phyloP scores from a whole-genome alignment of 2,888 invertebrate genomes.

The Himalopsyche anomala region DNA sequence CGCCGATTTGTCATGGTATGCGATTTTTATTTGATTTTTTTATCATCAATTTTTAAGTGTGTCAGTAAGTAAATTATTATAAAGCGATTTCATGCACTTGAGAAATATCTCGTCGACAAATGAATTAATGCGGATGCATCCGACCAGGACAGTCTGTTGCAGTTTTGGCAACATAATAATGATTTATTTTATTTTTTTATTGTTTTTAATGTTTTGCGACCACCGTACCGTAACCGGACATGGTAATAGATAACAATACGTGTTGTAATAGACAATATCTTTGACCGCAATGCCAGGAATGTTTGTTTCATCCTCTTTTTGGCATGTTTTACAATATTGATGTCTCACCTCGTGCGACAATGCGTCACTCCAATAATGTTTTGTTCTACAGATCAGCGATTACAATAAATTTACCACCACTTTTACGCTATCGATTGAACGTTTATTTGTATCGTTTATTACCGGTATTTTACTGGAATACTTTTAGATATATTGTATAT shows the following conservation, averaged over 20 bases:
- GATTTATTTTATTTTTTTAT: not conserved
- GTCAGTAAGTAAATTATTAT: conserved; percentile 1
- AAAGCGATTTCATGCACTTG: conserved; percentile 39
- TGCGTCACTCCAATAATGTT: no score
- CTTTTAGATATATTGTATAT: no score
- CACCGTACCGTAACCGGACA: not conserved
- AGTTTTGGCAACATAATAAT: conserved; percentile 9
- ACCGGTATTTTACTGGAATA: no score
- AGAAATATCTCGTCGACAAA: conserved; percentile 18
- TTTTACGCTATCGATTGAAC: no score
- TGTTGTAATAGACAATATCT: conserved; percentile 35
- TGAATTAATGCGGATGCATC: not conserved
- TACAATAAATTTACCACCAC: no score
- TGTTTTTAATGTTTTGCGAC: not conserved
- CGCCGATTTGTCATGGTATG: not conserved
- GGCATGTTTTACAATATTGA: no score
- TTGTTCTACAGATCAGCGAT: no score
- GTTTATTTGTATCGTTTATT: no score
- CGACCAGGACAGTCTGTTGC: conserved; percentile 9
- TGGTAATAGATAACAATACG: conserved; percentile 11
- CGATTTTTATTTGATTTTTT: not conserved
- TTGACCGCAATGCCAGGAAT: conserved; percentile 33
- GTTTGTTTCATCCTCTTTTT: conserved; percentile 17
- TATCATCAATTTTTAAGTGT: not conserved
- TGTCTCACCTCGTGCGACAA: no score